These are phyloP conservation scores for Hyposoter dolosus DNA, from an alignment of 2,888 invertebrate genomes.

Conservation along the genomic window DNA sequence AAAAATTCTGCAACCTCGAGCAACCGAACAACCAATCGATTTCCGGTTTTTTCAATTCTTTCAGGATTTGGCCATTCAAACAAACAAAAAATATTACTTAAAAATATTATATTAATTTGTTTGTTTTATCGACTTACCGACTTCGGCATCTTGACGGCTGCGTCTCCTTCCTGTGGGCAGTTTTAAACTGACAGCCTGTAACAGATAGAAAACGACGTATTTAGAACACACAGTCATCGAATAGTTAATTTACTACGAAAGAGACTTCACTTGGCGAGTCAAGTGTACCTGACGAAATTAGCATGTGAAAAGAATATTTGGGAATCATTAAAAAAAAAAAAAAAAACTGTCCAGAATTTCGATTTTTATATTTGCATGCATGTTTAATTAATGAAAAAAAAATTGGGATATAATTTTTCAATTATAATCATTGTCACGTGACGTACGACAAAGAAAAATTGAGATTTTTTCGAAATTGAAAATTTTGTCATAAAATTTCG, in stretches of 20 bases:
- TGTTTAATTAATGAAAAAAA: not conserved
- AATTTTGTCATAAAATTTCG: too few relatives aligned
- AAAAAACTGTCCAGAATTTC: not conserved
- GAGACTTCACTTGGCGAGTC: slow-evolving; percentile 23
- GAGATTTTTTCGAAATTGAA: not conserved
- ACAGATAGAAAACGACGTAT: slow-evolving; percentile 72
- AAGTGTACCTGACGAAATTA: not conserved
- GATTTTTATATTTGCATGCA: not conserved
- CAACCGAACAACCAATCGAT: not conserved
- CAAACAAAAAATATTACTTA: not conserved
- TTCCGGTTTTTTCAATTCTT: not conserved
- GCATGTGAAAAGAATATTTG: not conserved
- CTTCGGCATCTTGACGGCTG: slow-evolving; percentile 81
- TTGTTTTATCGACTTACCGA: slow-evolving; percentile 76
- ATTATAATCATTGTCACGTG: not conserved
- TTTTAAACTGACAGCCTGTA: slow-evolving; percentile 78
- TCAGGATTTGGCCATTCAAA: not conserved
- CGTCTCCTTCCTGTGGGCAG: slow-evolving; percentile 72
- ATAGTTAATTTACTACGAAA: slow-evolving; percentile 45
- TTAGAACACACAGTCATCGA: slow-evolving; percentile 55
- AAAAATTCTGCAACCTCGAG: not conserved
- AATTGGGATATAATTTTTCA: not conserved
- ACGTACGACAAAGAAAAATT: not conserved
- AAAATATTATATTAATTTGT: not conserved
- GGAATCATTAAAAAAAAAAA: not conserved